These are phyloP conservation scores for Chaenocephalus aceratus DNA, from an alignment of 2,113 vertebrate genomes.

Conservation along the genomic window DNA sequence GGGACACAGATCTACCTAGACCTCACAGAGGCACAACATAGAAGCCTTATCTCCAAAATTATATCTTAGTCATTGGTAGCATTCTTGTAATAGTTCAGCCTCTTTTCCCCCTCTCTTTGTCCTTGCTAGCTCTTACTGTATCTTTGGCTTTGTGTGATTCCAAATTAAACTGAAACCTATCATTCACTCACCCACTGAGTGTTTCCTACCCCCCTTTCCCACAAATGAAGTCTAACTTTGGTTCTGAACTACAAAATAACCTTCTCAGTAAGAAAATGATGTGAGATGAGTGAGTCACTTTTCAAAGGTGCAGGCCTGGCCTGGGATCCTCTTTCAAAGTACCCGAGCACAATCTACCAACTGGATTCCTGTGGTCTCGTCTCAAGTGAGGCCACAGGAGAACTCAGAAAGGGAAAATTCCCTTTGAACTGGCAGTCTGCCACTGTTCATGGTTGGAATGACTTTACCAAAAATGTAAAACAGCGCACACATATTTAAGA, in stretches of 20 bases:
- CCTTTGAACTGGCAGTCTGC: slow-evolving; percentile 81
- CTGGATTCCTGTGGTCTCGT: slow-evolving; percentile 83
- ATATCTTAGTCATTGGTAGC: slow-evolving; percentile 7
- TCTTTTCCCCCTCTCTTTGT: slow-evolving; percentile 18
- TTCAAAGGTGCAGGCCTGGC: slow-evolving; percentile 70
- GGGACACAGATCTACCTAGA: slow-evolving; percentile 37
- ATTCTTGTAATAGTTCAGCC: slow-evolving; percentile 7
- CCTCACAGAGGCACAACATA: slow-evolving; percentile 45
- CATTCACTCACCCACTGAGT: slow-evolving; percentile 40
- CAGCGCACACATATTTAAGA: slow-evolving; percentile 62
- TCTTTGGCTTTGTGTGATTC: slow-evolving; percentile 46
- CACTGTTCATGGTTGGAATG: slow-evolving; percentile 78
- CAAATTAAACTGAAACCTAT: slow-evolving; percentile 61
- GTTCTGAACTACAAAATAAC: slow-evolving; percentile 60
- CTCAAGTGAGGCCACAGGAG: slow-evolving; percentile 76
- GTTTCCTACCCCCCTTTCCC: slow-evolving; percentile 47
- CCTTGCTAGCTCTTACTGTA: slow-evolving; percentile 39
- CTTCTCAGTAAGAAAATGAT: slow-evolving; percentile 73
- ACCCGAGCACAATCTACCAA: slow-evolving; percentile 59
- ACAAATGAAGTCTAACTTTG: slow-evolving; percentile 35
- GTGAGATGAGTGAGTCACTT: slow-evolving; percentile 68
- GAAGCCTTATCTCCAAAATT: slow-evolving; percentile 4
- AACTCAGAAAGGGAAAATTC: slow-evolving; percentile 80
- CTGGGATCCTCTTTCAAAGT: slow-evolving; percentile 80
- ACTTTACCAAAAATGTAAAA: slow-evolving; percentile 79